phyloP scores from a whole-genome alignment of 2,113 vertebrate species.

The Felis catus region F.catus_Fca126_mat1.0 CM031424.1:86007501-86008000 shows the following conservation, averaged over 20 bases:
- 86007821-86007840: background rate
- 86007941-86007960: background rate
- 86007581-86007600: background rate
- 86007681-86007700: fast-evolving
- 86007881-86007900: background rate
- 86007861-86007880: background rate
- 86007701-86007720: fast-evolving
- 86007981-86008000: fast-evolving
- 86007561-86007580: background rate
- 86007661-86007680: background rate
- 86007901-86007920: background rate
- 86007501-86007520: background rate
- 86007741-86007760: background rate
- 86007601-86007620: background rate
- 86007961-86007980: background rate
- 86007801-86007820: too few species aligned
- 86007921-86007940: background rate
- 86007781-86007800: too few species aligned
- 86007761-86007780: background rate
- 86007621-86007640: background rate
- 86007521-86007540: fast-evolving
- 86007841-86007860: fast-evolving
- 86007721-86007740: background rate
- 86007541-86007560: background rate
- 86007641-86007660: background rate